phyloP scores from a whole-genome alignment of 2,888 invertebrate genomes.

The Ophraella communa region DNA sequence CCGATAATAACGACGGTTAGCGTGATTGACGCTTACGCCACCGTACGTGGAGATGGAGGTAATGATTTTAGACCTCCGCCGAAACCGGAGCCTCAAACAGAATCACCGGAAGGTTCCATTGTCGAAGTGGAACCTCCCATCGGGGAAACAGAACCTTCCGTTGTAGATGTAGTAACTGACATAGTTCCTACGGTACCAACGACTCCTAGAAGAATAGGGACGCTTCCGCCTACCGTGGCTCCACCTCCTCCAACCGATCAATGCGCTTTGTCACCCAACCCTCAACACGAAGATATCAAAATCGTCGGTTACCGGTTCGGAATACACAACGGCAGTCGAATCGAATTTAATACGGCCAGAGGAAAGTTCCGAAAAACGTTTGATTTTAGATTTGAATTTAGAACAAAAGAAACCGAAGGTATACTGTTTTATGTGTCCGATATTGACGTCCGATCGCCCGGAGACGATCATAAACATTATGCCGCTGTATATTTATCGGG shows the following conservation, averaged over 20 bases:
- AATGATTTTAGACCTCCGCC: conserved; percentile 24
- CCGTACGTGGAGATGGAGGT: conserved; percentile 31
- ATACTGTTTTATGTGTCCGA: conserved; percentile 83
- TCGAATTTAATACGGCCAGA: conserved; percentile 69
- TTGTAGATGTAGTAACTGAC: not conserved
- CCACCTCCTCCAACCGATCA: conserved; percentile 56
- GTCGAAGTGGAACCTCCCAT: not conserved
- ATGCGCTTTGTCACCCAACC: conserved; percentile 65
- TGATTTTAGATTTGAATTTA: conserved; percentile 80
- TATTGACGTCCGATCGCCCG: conserved; percentile 48
- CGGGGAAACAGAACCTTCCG: not conserved
- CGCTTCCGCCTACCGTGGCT: conserved; percentile 41
- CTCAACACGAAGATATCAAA: conserved; percentile 54
- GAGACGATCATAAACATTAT: conserved; percentile 61
- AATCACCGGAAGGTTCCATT: not conserved
- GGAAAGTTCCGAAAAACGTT: conserved; percentile 70
- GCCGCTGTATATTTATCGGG: conserved; percentile 77
- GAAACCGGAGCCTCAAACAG: not conserved
- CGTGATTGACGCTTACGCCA: conserved; percentile 25
- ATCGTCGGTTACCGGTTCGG: conserved; percentile 65
- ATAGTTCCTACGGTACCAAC: conserved; percentile 36
- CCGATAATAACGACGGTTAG: conserved; percentile 36
- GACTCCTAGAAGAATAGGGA: conserved; percentile 55
- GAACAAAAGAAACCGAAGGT: conserved; percentile 77
- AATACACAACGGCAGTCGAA: conserved; percentile 68